Conservation (phyloP, 1,140 invertebrate genomes). For the Camponotus pennsylvanicus region DNA sequence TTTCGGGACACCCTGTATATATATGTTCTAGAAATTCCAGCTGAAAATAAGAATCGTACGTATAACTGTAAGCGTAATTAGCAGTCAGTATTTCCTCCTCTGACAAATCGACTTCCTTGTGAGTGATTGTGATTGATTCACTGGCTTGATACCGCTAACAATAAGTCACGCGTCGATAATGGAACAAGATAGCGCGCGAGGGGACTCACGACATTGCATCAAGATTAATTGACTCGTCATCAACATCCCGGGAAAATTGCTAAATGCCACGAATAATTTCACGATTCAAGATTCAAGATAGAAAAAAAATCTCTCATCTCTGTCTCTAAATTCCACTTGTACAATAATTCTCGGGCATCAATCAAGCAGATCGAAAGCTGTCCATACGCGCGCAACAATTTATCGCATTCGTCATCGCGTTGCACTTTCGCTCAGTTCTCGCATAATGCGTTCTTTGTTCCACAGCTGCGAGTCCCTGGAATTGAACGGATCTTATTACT, state of each 20-base stretch:
- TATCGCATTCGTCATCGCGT: slow-evolving; percentile 17
- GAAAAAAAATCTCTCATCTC: too few relatives aligned
- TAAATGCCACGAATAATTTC: slow-evolving; percentile 1
- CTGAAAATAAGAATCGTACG: not conserved
- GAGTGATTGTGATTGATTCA: slow-evolving; percentile 41
- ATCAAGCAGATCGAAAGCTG: not conserved
- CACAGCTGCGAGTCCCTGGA: slow-evolving; percentile 89
- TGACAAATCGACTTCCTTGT: slow-evolving; percentile 48
- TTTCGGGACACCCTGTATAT: too few relatives aligned
- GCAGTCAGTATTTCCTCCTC: slow-evolving; percentile 16
- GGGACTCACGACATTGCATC: not conserved
- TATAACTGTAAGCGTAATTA: slow-evolving; percentile 50
- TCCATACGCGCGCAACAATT: not conserved
- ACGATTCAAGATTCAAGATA: not conserved
- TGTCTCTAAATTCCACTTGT: not conserved
- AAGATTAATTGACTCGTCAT: slow-evolving; percentile 1
- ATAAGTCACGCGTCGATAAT: slow-evolving; percentile 30
- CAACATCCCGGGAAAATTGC: not conserved
- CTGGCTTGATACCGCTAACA: not conserved
- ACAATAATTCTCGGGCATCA: not conserved
- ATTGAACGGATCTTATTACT: slow-evolving; percentile 91
- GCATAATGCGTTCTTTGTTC: slow-evolving; percentile 51
- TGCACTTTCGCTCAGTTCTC: not conserved
- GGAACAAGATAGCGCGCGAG: slow-evolving; percentile 20
- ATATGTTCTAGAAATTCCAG: not conserved